Evolutionary conservation across 2,888 invertebrate genomes (phyloP), one percentile per base, ranked within the genome.

Genomic region (Scaptomyza reducta): DNA sequence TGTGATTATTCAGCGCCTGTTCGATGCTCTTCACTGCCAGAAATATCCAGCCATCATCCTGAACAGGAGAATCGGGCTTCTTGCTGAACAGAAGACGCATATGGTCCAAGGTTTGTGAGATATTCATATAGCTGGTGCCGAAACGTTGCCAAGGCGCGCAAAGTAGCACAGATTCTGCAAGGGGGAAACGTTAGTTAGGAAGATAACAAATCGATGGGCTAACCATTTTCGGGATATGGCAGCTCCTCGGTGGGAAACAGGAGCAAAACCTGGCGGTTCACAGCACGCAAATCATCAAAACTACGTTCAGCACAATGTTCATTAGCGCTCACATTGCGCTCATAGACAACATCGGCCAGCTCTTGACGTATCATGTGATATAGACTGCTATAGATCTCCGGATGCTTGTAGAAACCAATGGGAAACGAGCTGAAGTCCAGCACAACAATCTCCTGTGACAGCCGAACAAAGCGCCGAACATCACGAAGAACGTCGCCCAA

Each of bases 361-460:
- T 94, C 93, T 45, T 91, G 88, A 35, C 92, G 89, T 1, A 95
- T 89, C 7, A 94, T 80, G 35, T 92, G 90, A 10, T 93, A 91
- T 16, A 95, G 90, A 42, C 92, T 90, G 29, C 91, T 90, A 79
- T 95, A 94, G 16, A 92, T 72, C 53, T 90, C 89, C 3, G 89
- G 89, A 54, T 90, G 88, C 50, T 90, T 90, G 66, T 91, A 90
- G 74, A 92, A 92, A 6, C 92, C 92, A 35, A 91, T 87, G 0
- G 96, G 96, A 90, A 97, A 96, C 66, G 96, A 94, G 84, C 97
- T 96, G 46, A 97, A 95, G 87, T 97, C 97, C 50, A 97, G 91
- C 67, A 97, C 94, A 10, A 97, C 93, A 33, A 96, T 92, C 92
- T 96, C 96, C 67, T 93, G 92, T 0, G 96, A 95, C 40, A 92